Percentiles rank a stretch among this genome's conserved stretches.
phyloP scores from a whole-genome alignment of 2,797 vertebrate species.

The Mionectes olivaceus region DNA sequence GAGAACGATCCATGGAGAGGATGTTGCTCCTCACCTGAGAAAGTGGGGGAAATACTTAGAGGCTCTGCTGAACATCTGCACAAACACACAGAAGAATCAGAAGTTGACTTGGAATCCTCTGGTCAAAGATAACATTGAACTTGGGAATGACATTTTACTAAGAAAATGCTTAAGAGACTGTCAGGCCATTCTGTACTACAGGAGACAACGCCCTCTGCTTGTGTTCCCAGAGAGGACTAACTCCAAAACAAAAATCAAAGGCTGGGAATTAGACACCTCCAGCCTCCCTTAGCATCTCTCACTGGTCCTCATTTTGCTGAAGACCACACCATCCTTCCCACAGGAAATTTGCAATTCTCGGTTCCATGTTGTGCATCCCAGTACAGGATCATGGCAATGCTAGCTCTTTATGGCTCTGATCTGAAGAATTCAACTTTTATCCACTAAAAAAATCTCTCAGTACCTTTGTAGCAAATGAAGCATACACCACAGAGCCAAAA shows the following conservation, averaged over 20 bases:
- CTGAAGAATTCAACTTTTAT: background rate
- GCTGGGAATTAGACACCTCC: background rate
- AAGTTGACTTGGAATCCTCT: background rate
- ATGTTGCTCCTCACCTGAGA: background rate
- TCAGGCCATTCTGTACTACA: background rate
- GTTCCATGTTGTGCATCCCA: background rate
- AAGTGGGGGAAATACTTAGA: background rate
- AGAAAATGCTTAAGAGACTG: background rate
- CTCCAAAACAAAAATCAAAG: background rate
- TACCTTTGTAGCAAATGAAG: background rate
- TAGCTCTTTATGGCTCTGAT: background rate
- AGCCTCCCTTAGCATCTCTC: background rate
- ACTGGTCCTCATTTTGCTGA: background rate
- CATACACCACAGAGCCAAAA: background rate
- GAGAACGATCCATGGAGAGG: background rate
- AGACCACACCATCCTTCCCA: background rate
- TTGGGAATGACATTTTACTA: background rate
- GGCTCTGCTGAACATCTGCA: background rate
- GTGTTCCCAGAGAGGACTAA: background rate
- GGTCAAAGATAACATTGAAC: background rate
- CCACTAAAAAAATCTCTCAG: background rate
- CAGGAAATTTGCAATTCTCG: background rate
- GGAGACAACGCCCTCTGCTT: background rate
- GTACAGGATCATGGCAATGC: rapidly evolving
- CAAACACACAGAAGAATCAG: background rate